Base-by-base conservation (phyloP, 1,140 invertebrate genomes). In the Periplaneta americana region DNA sequence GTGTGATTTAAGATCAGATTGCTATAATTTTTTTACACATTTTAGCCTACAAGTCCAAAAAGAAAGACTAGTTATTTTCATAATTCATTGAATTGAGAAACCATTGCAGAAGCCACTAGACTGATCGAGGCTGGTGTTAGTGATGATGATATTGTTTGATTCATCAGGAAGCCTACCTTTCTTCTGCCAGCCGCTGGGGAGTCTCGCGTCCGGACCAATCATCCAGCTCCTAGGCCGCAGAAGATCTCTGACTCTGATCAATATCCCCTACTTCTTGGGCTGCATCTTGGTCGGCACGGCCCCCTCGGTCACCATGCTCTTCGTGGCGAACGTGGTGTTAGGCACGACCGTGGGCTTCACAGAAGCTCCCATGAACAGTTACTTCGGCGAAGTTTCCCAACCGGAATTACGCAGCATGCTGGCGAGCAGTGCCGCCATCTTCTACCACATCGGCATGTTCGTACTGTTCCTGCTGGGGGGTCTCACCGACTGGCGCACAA, bases 371-470 rank as follows among this genome's bases (percentile, higher is more conserved):
- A 89, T 90, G n/a, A 87, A 89, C 78, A 88, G 90, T 1, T 91
- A 91, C 82, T 87, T 91, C 10, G 90, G 90, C 9, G 90, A 91
- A 86, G 89, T 91, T 9, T 89, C 88, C 87, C 90, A 88, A 86
- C 86, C 84, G 37, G 32, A 77, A 13, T 76, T 85, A 5, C 48
- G 48, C 48, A 57, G 48, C 28, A 57, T n/a, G 18, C 48, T 57
- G 18, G 22, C 48, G 0, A n/a, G 48, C 17, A 57, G 48, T n/a
- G 17, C 75, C n/a, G 75, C 75, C 5, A 76, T 76, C 10, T 76
- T 76, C 75, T 34, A 34, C 35, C 75, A 76, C n/a, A 18, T 80
- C 6, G 79, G 79, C 9, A 57, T 80, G 22, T 80, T 80, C 33
- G 31, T 31, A 22, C 22, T 37, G 48, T 80, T 57, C 34, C 34